These are phyloP conservation scores for Ladona fulva DNA, from an alignment of 1,140 invertebrate species.

Conservation along the genomic window DNA sequence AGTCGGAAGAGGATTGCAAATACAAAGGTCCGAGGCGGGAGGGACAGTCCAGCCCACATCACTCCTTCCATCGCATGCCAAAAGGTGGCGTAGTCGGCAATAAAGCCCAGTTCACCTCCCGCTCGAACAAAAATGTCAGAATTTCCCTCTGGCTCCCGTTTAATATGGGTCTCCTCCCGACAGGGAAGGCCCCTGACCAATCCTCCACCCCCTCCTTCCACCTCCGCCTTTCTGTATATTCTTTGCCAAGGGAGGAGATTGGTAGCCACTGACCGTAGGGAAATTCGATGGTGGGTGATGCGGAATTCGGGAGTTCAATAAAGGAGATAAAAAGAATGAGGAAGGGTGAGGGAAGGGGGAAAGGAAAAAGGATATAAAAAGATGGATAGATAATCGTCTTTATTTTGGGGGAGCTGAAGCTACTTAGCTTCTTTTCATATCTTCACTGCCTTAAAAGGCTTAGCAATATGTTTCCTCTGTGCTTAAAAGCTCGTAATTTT, in stretches of 20 bases:
- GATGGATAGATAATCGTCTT: not conserved
- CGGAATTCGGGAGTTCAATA: not conserved
- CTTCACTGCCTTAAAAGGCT: no score
- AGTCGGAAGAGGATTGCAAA: no score
- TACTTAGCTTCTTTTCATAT: no score
- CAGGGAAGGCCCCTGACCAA: not conserved
- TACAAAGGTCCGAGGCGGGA: no score
- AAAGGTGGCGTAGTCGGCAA: not conserved
- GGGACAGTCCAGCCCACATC: no score
- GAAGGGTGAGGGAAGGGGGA: not conserved
- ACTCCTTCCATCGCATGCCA: no score
- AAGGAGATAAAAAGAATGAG: not conserved
- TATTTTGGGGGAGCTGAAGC: no score
- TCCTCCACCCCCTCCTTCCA: not conserved
- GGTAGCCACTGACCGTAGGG: not conserved
- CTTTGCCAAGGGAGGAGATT: not conserved
- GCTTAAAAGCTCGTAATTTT: no score
- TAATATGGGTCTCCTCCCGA: not conserved
- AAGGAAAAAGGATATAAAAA: not conserved
- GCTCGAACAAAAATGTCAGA: conserved; percentile 1
- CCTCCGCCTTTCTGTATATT: not conserved
- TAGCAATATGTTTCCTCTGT: no score
- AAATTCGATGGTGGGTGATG: not conserved
- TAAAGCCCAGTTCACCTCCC: not conserved
- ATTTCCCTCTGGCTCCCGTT: conserved; percentile 3